phyloP scores from a whole-genome alignment of 1,140 invertebrate species.

The Eueides isabella region DNA sequence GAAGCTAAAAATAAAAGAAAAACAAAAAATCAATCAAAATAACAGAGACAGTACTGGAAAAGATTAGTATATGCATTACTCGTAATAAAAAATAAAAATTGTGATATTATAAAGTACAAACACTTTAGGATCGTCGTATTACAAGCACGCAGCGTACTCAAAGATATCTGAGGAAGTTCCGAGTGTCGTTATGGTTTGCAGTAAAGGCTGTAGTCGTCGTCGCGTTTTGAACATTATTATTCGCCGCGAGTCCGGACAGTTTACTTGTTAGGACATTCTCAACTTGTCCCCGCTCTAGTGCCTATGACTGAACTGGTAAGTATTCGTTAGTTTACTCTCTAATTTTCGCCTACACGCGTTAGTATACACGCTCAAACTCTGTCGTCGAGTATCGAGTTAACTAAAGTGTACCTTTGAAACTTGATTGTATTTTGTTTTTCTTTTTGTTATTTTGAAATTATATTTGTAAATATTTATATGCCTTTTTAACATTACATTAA shows the following conservation, averaged over 20 bases:
- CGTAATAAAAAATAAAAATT: slow-evolving; percentile 5
- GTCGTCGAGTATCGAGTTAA: slow-evolving; percentile 43
- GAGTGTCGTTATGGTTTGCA: slow-evolving; percentile 45
- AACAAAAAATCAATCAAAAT: too few relatives aligned
- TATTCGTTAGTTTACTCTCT: slow-evolving; percentile 57
- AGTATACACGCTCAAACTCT: slow-evolving; percentile 39
- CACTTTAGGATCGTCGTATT: slow-evolving; percentile 31
- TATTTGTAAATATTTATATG: neutral
- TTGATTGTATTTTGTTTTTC: neutral
- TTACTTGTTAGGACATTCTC: slow-evolving; percentile 61
- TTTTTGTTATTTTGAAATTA: neutral
- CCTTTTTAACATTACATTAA: neutral
- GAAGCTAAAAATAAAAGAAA: too few relatives aligned
- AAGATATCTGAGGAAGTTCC: slow-evolving; percentile 51
- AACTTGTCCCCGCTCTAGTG: slow-evolving; percentile 42
- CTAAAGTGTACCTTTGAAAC: slow-evolving; percentile 25
- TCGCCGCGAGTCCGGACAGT: slow-evolving; percentile 48
- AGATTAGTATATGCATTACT: neutral
- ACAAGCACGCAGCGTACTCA: slow-evolving; percentile 32
- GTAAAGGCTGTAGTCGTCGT: slow-evolving; percentile 40
- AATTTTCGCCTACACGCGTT: slow-evolving; percentile 57
- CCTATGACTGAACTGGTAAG: slow-evolving; percentile 54
- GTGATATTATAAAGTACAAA: slow-evolving; percentile 4
- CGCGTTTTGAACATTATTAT: slow-evolving; percentile 56
- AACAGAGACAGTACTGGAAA: too few relatives aligned